These are phyloP conservation scores for Lates japonicus DNA, from an alignment of 2,797 vertebrate species.

Conservation along the genomic window DNA sequence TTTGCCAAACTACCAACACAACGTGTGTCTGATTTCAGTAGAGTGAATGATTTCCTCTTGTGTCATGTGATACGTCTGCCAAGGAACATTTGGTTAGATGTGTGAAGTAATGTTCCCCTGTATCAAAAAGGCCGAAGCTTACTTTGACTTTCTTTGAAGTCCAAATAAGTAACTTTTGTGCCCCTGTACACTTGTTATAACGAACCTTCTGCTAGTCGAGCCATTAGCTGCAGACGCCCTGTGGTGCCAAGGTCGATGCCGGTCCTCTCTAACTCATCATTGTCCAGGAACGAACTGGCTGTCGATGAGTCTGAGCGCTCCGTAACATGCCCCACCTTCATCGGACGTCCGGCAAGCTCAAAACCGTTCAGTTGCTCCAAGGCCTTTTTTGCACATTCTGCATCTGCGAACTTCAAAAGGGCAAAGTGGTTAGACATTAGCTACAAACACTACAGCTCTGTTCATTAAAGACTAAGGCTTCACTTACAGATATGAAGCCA, in stretches of 20 bases:
- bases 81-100: too few species aligned
- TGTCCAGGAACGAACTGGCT: slow-evolving; percentile 98
- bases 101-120: too few species aligned
- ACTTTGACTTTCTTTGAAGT: too few species aligned
- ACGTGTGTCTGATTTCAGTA: too few species aligned
- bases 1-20: too few species aligned
- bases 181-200: not conserved
- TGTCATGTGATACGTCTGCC: too few species aligned
- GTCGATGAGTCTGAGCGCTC: slow-evolving; percentile 98
- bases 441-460: too few species aligned
- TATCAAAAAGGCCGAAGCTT: too few species aligned
- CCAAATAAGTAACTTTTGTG: too few species aligned
- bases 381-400: slow-evolving; percentile 99
- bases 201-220: slow-evolving; percentile 96
- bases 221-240: slow-evolving; percentile 97
- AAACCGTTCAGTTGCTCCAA: slow-evolving; percentile 98
- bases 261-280: slow-evolving; percentile 97
- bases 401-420: slow-evolving; percentile 93
- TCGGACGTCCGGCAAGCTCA: slow-evolving; percentile 96
- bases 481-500: slow-evolving; percentile 96
- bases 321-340: slow-evolving; percentile 99
- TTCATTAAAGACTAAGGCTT: not conserved
- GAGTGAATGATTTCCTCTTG: too few species aligned
- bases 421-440: not conserved
- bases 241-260: slow-evolving; percentile 99